Base-by-base conservation (phyloP, 1,140 invertebrate genomes). In the Tetramorium simillimum region DNA sequence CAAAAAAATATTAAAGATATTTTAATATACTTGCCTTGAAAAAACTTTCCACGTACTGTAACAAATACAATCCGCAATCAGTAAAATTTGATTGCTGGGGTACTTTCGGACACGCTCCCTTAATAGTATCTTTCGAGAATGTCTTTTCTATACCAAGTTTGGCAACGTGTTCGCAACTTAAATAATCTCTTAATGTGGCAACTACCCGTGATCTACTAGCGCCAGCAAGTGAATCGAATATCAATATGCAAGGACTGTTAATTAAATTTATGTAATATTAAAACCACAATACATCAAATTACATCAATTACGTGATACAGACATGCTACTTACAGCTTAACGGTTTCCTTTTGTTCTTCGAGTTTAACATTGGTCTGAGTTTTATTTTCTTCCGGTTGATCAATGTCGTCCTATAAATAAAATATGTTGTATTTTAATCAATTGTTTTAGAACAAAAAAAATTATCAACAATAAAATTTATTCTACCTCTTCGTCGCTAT, bases 21-120 rank as follows among this genome's bases (percentile, higher is more conserved):
- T 43, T 80, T 37, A 60, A 62, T 51, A 9, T 73, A 92, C 88
- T 94, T 95, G 97, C 97, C 95, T 96, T 96, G 93, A 99, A 99
- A 96, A 99, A 99, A 80, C 97, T 97, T 95, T 99, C 99, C 5
- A 98, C 98, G 96, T 99, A 99, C 94, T 99, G 98, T 49, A 99
- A 96, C 58, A 99, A 95, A 95, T 98, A 99, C 7, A 99, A 95
- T 3, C 99, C 99, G 96, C 99, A 99, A 95, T 99, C 99, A 56
- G 97, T 98, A 93, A 97, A 99, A 96, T 99, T 99, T 85, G 97
- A 98, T 96, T 99, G 99, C 93, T 99, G 98, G 24, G 99, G 99
- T 84, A 99, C 98, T 96, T 98, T 98, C 0, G 98, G 97, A 91
- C 96, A 97, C 70, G 97, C 96, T 3, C 98, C 98, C 92, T 97